Base-by-base conservation (phyloP, 2,797 vertebrate genomes). In the Ceryle rudis region DNA sequence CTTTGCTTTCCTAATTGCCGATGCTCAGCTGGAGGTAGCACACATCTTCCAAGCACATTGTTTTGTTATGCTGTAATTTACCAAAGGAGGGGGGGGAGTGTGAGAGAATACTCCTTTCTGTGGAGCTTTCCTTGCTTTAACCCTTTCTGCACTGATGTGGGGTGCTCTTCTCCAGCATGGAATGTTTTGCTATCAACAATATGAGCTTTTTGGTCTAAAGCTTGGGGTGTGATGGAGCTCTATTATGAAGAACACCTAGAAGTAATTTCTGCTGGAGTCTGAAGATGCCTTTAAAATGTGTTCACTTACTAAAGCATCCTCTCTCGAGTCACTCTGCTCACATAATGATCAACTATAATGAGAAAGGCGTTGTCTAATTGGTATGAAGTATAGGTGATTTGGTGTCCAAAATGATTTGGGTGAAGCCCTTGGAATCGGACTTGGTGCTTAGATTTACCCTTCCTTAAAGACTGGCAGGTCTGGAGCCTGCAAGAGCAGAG, bases 1-100 rank as follows among this genome's bases (percentile, higher is more conserved):
- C 93, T 95, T 95, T 81, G 91, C 95, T 91, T 90, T 86, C 88
- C 89, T 96, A 95, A 97, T 97, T 97, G 96, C 91, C 14, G 4
- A 78, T 77, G 85, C 96, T 97, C 95, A 94, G 97, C 89, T 97
- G 93, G 93, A 96, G 95, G 95, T 91, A 71, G 78, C 2, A 3
- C 2, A 13, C 14, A 3, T 91, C 93, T 95, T 96, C 94, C 87
- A 87, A 91, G 86, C 88, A 69, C 79, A 46, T 95, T 92, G 95
- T 82, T 96, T 86, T 91, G 89, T 97, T 96, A 60, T 83, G 75
- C 91, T 88, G 51, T 84, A 96, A 65, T 86, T 93, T 88, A 95
- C 64, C 39, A 84, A 95, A 87, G 78, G 39, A 10, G 37, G 37
- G 37, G 37, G 37, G 10, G 37, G 37, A 73, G 42, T 47, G 41